These are phyloP conservation scores for Benthosema pterotum DNA, from an alignment of 2,797 vertebrate species.

Conservation along the genomic window DNA sequence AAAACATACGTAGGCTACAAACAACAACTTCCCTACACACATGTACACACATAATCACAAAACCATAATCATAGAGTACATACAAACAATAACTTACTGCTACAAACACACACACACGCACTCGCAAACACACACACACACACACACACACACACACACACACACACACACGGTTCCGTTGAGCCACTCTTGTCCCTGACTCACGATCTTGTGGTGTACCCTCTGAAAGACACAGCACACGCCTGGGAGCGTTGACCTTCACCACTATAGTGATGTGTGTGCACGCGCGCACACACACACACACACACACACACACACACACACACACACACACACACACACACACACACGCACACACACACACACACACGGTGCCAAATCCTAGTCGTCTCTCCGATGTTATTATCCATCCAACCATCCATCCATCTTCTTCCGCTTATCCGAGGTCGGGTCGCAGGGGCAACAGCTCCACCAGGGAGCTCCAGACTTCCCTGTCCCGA, in stretches of 20 bases:
- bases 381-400: no score
- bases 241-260: slow-evolving; percentile 47
- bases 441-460: no score
- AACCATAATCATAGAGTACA: not conserved
- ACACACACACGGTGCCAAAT: not conserved
- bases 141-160: not conserved
- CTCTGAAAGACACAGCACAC: slow-evolving; percentile 20
- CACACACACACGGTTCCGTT: slow-evolving; percentile 19
- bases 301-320: slow-evolving; percentile 39
- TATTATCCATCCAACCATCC: no score
- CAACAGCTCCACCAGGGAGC: no score
- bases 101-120: not conserved
- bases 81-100: not conserved
- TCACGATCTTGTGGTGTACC: slow-evolving; percentile 81
- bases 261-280: slow-evolving; percentile 28
- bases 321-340: slow-evolving; percentile 28
- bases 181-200: slow-evolving; percentile 83
- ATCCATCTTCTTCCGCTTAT: no score
- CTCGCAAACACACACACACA: not conserved
- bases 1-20: not conserved
- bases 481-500: no score
- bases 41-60: slow-evolving; percentile 1
- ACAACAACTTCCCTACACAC: not conserved
- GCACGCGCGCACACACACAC: slow-evolving; percentile 17
- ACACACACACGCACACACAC: slow-evolving; percentile 12